Percentiles rank a stretch among this genome's conserved stretches.
Evolutionary conservation across 2,888 invertebrate species (phyloP).

Genomic region (Microchrysa polita): DNA sequence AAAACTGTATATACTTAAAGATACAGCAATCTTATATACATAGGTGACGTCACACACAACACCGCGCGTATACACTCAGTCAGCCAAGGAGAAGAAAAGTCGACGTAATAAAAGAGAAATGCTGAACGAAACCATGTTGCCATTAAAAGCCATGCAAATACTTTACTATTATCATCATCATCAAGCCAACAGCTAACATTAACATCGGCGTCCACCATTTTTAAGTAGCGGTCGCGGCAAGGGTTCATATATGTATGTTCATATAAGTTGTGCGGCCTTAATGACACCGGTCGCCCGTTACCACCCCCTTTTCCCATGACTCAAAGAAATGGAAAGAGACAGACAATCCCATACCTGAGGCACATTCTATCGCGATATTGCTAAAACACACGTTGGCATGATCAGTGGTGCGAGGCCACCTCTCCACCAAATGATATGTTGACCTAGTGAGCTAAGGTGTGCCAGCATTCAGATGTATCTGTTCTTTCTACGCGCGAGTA

Average conservation of each 20-base stretch:
- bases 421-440: slow-evolving; percentile 41
- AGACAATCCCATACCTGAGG: slow-evolving; percentile 4
- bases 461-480: slow-evolving; percentile 26
- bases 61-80: not conserved
- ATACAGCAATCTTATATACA: slow-evolving; percentile 6
- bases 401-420: slow-evolving; percentile 29
- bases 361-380: slow-evolving; percentile 10
- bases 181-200: too few relatives aligned
- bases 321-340: slow-evolving; percentile 50
- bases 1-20: too few relatives aligned
- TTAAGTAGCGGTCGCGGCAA: slow-evolving; percentile 1
- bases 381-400: slow-evolving; percentile 23
- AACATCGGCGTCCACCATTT: slow-evolving; percentile 13
- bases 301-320: slow-evolving; percentile 34
- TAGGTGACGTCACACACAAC: slow-evolving; percentile 20
- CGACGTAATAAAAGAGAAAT: slow-evolving; percentile 42
- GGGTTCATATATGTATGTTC: slow-evolving; percentile 30
- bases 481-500: not conserved
- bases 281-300: slow-evolving; percentile 23
- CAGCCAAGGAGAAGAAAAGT: slow-evolving; percentile 14
- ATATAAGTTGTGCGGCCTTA: slow-evolving; percentile 46
- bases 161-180: not conserved
- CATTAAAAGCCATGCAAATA: slow-evolving; percentile 37
- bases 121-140: slow-evolving; percentile 27
- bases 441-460: slow-evolving; percentile 46